Evolutionary conservation across 2,797 vertebrate genomes (phyloP), one percentile per base, ranked within the genome.

Genomic region (Enteromius trimaculatus): DNA sequence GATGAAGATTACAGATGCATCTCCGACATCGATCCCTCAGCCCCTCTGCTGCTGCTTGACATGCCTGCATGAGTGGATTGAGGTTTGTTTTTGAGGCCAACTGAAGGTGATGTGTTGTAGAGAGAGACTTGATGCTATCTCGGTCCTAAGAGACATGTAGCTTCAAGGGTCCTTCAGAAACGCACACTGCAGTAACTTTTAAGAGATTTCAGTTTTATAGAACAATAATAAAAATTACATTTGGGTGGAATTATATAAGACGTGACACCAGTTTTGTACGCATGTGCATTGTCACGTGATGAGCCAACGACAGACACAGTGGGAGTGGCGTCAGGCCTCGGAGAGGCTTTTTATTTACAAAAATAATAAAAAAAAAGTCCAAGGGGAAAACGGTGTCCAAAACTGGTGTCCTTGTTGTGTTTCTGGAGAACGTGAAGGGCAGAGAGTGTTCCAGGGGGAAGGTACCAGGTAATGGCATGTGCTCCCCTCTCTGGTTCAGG

Each of bases 1-100:
- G 79, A 72, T 34, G 91, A 71, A 90, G 88, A 86, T 84, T 88
- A 88, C 53, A n/a, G 17, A 58, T 72, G 14, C 60, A 47, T 60
- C 39, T 75, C 47, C 16, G 23, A 26, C 58, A 77, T 66, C 34
- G 19, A 76, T 65, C 72, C 47, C 75, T 76, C 39, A 13, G 17
- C 64, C 29, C 64, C 29, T 72, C 39, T 4, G 2, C 53, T 60
- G 39, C 49, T 87, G 84, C 86, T 81, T 86, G 60, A 66, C 58
- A 58, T 68, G 64, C 37, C 26, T 60, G 26, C 64, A 69, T 77
- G 81, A 77, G 66, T 77, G 65, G 65, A 77, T 70, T 71, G 42
- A 37, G 68, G 69, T 82, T 82, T 79, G 62, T 53, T 68, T 72
- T 79, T 53, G 58, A 78, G 74, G 53, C 64, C 53, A n/a, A 55